Percentiles rank a stretch among this genome's conserved stretches.
Conservation (phyloP, 2,888 invertebrate species). For the Spialia ferax region DNA sequence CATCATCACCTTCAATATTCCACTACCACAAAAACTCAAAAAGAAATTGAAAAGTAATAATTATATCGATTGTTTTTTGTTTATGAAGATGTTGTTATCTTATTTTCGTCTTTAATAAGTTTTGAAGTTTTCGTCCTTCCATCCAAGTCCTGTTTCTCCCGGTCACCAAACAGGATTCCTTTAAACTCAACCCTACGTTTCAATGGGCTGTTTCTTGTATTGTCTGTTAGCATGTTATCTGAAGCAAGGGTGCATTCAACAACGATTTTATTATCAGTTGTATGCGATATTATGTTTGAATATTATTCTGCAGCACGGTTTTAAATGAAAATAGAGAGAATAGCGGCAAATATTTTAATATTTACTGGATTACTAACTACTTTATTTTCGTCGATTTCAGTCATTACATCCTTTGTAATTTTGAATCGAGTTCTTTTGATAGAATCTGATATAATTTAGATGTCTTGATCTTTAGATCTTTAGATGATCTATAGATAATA, state of each 20-base stretch:
- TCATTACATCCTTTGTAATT: too few relatives aligned
- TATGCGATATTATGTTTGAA: background rate
- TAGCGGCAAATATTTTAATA: background rate
- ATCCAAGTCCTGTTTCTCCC: conserved; percentile 60
- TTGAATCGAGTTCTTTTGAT: too few relatives aligned
- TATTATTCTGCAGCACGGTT: background rate
- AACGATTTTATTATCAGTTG: background rate
- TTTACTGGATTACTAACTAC: background rate
- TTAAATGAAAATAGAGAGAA: background rate
- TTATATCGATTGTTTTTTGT: conserved; percentile 16
- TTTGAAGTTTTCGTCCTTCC: conserved; percentile 38
- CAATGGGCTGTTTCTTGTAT: conserved; percentile 65
- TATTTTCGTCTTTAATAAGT: background rate
- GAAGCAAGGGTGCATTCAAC: conserved; percentile 46
- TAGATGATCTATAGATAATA: too few relatives aligned
- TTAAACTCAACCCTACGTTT: conserved; percentile 62
- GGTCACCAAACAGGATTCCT: conserved; percentile 71
- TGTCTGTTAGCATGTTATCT: conserved; percentile 59
- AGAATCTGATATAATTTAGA: too few relatives aligned
- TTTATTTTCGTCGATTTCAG: background rate
- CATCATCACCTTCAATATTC: conserved; percentile 9
- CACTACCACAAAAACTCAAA: background rate
- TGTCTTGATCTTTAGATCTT: too few relatives aligned
- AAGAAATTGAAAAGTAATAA: conserved; percentile 27
- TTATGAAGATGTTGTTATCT: background rate